These are phyloP conservation scores for Drosophila nebulosa DNA, from an alignment of 1,140 invertebrate species.

Conservation along the genomic window DNA sequence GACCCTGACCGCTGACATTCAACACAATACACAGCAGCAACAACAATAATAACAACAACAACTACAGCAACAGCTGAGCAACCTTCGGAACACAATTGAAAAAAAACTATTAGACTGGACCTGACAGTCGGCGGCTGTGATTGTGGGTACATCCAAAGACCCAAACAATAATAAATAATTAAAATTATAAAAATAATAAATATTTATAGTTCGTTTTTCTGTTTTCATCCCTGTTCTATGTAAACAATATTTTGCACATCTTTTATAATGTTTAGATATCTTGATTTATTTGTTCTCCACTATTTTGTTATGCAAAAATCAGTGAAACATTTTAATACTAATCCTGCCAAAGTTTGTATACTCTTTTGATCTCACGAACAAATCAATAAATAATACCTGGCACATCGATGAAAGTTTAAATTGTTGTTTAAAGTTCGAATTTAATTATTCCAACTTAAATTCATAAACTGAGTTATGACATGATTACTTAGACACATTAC, in stretches of 20 bases:
- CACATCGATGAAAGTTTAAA: too few species aligned
- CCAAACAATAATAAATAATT: constrained; percentile 61
- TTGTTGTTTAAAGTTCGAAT: too few species aligned
- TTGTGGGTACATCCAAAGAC: constrained; percentile 8
- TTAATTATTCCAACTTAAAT: too few species aligned
- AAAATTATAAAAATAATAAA: constrained; percentile 55
- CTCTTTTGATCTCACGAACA: background rate
- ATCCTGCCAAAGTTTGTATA: background rate
- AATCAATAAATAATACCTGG: too few species aligned
- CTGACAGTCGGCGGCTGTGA: background rate
- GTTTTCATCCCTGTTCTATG: constrained; percentile 7
- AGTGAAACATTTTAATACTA: background rate
- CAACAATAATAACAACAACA: constrained; percentile 10
- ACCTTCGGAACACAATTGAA: constrained; percentile 24
- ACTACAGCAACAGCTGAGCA: constrained; percentile 2
- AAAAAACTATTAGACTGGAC: constrained; percentile 25
- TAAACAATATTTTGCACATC: constrained; percentile 33
- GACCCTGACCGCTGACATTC: constrained; percentile 53
- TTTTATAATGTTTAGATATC: constrained; percentile 27
- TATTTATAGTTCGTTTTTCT: constrained; percentile 38
- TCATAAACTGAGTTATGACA: too few species aligned
- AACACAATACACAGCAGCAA: constrained; percentile 15
- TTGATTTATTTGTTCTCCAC: constrained; percentile 18
- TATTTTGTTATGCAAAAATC: constrained; percentile 26
- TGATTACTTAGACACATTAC: too few species aligned